Base-by-base conservation (phyloP, 2,113 vertebrate genomes). In the Coptodon bakossiorum region DNA sequence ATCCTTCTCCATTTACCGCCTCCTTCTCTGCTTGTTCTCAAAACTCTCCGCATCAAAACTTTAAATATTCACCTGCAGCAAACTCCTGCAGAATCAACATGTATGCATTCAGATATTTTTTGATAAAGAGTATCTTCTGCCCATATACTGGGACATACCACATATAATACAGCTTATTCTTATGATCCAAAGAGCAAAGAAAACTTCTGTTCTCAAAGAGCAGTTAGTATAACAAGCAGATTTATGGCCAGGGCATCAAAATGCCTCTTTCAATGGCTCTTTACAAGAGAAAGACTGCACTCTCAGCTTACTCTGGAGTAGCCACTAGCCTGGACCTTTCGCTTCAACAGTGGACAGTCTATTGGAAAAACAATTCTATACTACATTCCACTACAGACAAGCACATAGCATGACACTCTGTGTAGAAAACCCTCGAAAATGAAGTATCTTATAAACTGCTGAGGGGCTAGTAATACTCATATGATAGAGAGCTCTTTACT, bases 401-500 rank as follows among this genome's bases (percentile, higher is more conserved):
- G 83, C 84, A 86, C 53, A 68, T 82, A 91, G 83, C 82, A 83
- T 11, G 31, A 79, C 87, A 90, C 81, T 76, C 90, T 86, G 80
- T 93, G 87, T 85, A 71, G 84, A 90, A 93, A 92, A 92, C 90
- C 92, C 92, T 94, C 85, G 31, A 43, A 88, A 66, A 88, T 93
- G 53, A 92, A 95, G 93, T 88, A 93, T 86, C 83, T 54, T 85
- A 86, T 81, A 87, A 83, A 91, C 81, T 45, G 52, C 29, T 56
- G 52, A 94, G 89, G 86, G 82, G 63, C 84, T 81, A 88, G 83
- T 78, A 68, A 83, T 90, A 88, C 83, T 91, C 83, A 79, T 80
- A 88, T 81, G 86, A 85, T 88, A 80, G 89, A 95, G 92, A 88
- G 85, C 90, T 85, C 94, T 95, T 93, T 89, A 94, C 84, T 94